These are phyloP conservation scores for Chamaedrilus cognettii DNA, from an alignment of 2,888 invertebrate species.

Conservation along the genomic window DNA sequence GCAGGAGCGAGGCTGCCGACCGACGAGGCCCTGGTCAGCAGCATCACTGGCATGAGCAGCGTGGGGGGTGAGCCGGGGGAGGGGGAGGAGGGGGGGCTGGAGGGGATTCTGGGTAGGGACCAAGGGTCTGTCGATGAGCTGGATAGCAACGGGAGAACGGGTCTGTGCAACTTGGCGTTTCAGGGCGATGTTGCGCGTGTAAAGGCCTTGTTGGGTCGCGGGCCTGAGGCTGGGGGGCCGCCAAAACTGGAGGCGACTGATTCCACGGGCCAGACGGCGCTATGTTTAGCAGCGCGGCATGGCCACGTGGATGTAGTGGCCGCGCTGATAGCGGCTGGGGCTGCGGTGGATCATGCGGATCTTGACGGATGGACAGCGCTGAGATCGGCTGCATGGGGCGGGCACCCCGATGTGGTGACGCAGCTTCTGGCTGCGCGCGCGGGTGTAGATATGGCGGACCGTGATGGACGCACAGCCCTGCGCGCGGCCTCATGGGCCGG, in stretches of 20 bases:
- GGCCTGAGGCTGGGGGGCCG: not conserved
- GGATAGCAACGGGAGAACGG: conserved; percentile 67
- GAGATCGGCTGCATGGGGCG: conserved; percentile 93
- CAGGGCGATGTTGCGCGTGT: conserved; percentile 72
- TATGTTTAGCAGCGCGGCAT: conserved; percentile 70
- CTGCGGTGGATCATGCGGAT: conserved; percentile 59
- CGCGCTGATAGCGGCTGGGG: conserved; percentile 48
- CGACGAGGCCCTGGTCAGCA: conserved; percentile 27
- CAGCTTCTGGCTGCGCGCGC: conserved; percentile 41
- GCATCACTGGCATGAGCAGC: conserved; percentile 22
- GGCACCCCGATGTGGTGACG: conserved; percentile 67
- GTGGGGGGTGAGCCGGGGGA: conserved; percentile 18
- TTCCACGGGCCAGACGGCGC: conserved; percentile 67
- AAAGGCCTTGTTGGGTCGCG: conserved; percentile 93
- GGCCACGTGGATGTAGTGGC: conserved; percentile 60
- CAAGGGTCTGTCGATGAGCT: conserved; percentile 24
- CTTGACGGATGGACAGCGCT: conserved; percentile 61
- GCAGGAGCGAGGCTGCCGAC: conserved; percentile 86
- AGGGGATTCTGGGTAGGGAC: conserved; percentile 71
- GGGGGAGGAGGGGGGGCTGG: conserved; percentile 59
- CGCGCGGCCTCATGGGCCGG: conserved; percentile 76
- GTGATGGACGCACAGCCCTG: conserved; percentile 76
- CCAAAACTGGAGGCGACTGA: conserved; percentile 67
- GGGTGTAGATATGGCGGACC: conserved; percentile 60
- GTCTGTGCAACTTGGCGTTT: conserved; percentile 70